A percentile compares a stretch with the other conserved stretches of the same genome.
These are phyloP conservation scores for Neotoxoptera formosana DNA, from an alignment of 1,140 invertebrate species.

Conservation along the genomic window DNA sequence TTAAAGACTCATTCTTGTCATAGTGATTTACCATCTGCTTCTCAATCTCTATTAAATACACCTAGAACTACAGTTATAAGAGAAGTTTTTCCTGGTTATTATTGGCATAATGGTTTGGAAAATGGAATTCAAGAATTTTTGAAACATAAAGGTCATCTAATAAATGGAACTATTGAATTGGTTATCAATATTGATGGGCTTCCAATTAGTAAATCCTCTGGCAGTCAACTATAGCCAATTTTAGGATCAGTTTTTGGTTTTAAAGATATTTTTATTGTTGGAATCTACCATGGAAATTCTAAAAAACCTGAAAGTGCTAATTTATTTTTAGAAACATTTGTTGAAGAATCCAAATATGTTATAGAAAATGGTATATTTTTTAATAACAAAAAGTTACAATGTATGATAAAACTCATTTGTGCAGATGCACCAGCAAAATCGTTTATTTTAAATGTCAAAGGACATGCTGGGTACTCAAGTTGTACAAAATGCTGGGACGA, in stretches of 20 bases:
- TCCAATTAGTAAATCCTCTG: neutral
- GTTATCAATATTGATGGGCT: too few relatives aligned
- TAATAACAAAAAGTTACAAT: slow-evolving; percentile 48
- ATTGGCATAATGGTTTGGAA: too few relatives aligned
- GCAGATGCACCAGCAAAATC: slow-evolving; percentile 61
- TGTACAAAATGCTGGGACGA: slow-evolving; percentile 61
- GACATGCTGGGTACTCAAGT: slow-evolving; percentile 58
- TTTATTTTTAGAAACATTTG: neutral
- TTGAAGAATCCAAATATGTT: neutral
- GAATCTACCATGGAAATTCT: neutral
- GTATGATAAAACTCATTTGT: slow-evolving; percentile 59
- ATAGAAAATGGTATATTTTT: slow-evolving; percentile 35
- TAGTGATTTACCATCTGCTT: too few relatives aligned
- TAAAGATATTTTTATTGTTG: neutral
- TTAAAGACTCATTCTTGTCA: too few relatives aligned
- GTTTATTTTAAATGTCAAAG: slow-evolving; percentile 52
- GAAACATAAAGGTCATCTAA: too few relatives aligned
- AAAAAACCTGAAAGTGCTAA: neutral
- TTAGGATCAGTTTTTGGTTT: neutral
- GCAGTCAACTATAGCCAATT: neutral
- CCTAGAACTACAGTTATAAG: too few relatives aligned
- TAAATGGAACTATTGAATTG: too few relatives aligned
- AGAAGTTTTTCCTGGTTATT: too few relatives aligned
- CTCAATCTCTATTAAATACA: too few relatives aligned
- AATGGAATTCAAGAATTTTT: too few relatives aligned